Base-by-base conservation (phyloP, 1,140 invertebrate species). In the Danaus plexippus region DNA sequence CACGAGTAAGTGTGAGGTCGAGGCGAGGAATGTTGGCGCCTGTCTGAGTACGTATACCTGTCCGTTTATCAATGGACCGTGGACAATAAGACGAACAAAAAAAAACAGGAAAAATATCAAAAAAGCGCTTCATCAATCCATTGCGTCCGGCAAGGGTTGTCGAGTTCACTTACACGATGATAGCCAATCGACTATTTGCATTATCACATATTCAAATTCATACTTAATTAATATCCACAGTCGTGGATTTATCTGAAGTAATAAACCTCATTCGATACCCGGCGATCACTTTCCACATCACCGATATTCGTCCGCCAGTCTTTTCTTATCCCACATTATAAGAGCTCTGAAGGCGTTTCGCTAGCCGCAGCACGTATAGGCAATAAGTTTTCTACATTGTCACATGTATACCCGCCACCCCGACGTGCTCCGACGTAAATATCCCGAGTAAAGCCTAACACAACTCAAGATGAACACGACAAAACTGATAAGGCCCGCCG, bases 41-140 rank as follows among this genome's bases (percentile, higher is more conserved):
- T 76, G 81, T 85, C 84, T 85, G 81, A 87, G 84, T 87, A 86
- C 81, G 75, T 83, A 84, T 87, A 87, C 84, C 84, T 87, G 84
- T 87, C 75, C 77, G 75, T 82, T 87, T 87, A 87, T 87, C 84
- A 87, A 87, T 87, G 84, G 81, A 70, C 76, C 77, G 69, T 75
- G 80, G 75, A 82, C 82, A 84, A 86, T 81, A 80, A 84, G 77
- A 70, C 56, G 63, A 76, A 32, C 22, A 80, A 80, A 82, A 71
- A 62, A 51, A 78, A 73, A 62, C 63, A 67, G 71, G 77, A 77
- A 77, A 77, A 80, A 66, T 78, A 78, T 81, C 75, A 77, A 77
- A 80, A 83, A 76, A 81, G 77, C 69, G 75, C 80, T 84, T 84
- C 78, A 84, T 86, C 83, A 86, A 83, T 79, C 78, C 73, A 75